Evolutionary conservation across 2,797 vertebrate species (phyloP), one percentile per base, ranked within the genome.

Genomic region (Typhlichthys eigenmanni): DNA sequence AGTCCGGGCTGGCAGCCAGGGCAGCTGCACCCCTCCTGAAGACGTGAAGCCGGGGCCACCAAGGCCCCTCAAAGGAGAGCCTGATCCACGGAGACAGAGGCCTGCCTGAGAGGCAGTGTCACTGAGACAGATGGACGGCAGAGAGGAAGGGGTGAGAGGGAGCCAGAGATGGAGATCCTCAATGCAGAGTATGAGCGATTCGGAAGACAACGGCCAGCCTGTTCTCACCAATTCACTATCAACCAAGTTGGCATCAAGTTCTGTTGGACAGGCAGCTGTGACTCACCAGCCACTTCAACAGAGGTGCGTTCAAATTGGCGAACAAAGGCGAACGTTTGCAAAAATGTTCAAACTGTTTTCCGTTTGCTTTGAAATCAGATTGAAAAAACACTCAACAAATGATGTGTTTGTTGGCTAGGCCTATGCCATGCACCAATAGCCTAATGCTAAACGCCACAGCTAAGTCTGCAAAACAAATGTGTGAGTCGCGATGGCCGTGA

Each of bases 21-120:
- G 85, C 87, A 89, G 88, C 88, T 89, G 88, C 86, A 84, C 69
- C 74, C 66, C n/a, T 80, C 87, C 76, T 83, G 73, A 81, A 74
- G 78, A 74, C 69, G 69, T 52, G 45, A 65, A 74, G 74, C 58
- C 62, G 34, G 48, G 64, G 72, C 78, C 62, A 66, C 16, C 38
- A 58, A 80, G 74, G 55, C 32, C 38, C 62, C 77, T 85, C 69
- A 70, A 75, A 80, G 71, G 75, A 76, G 60, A 4, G 13, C 71
- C 69, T 79, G 78, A 85, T 79, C 75, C 78, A 61, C 74, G 68
- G 72, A 76, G 79, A 56, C 73, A 19, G 4, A 58, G 56, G 43
- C 57, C 59, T 54, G 72, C 73, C 64, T 70, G 64, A 73, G 72
- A 70, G 66, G 58, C 47, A 64, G 58, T 52, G 71, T 73, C 68